Conservation (phyloP, 2,113 vertebrate genomes). For the Polyodon spathula region DNA sequence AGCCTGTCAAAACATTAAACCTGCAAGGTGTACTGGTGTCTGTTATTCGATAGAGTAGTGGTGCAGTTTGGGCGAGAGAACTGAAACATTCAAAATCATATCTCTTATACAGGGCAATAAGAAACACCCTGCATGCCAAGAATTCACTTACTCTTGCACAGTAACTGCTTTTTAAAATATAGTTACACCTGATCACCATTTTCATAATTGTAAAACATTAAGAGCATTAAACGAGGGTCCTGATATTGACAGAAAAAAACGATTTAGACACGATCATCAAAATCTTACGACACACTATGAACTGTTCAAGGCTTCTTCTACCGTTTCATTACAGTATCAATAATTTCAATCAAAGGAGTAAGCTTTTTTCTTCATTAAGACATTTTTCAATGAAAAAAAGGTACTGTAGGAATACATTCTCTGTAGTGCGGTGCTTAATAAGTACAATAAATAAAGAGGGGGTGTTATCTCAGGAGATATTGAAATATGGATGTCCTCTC, state of each 20-base stretch:
- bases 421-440: slow-evolving; percentile 40
- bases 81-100: too few relatives aligned
- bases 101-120: too few relatives aligned
- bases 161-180: too few relatives aligned
- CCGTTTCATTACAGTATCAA: neutral
- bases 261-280: neutral
- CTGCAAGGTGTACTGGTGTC: too few relatives aligned
- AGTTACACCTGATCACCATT: too few relatives aligned
- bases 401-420: slow-evolving; percentile 27
- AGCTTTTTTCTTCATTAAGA: slow-evolving; percentile 5
- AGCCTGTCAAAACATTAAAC: too few relatives aligned
- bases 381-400: slow-evolving; percentile 29
- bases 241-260: neutral
- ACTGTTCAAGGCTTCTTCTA: slow-evolving; percentile 3
- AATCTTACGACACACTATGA: neutral
- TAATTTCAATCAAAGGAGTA: slow-evolving; percentile 3
- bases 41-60: too few relatives aligned
- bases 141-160: too few relatives aligned
- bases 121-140: too few relatives aligned
- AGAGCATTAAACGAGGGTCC: neutral
- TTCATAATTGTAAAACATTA: neutral
- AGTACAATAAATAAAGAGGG: slow-evolving; percentile 50
- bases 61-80: too few relatives aligned
- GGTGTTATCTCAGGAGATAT: slow-evolving; percentile 45
- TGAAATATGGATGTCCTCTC: slow-evolving; percentile 53